Evolutionary conservation across 2,113 vertebrate species (phyloP), one percentile per base, ranked within the genome.

Genomic region (Trematocara macrostoma): DNA sequence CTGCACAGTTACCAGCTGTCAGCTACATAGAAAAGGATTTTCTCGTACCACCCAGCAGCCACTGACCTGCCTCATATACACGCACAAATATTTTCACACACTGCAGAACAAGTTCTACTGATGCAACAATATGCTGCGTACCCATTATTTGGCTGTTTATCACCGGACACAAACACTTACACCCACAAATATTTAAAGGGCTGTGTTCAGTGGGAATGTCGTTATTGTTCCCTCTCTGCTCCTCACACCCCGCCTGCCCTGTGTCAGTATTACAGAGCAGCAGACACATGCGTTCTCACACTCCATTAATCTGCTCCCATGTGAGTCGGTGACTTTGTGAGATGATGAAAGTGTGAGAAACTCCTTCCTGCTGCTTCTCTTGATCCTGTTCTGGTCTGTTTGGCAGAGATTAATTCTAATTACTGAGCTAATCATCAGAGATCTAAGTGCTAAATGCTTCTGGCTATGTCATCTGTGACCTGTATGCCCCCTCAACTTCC

Each of bases 271-370:
- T 49, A 14, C 2, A 1, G 7, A 55, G 55, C 40, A 18, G 34
- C 71, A 51, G 9, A 64, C 64, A n/a, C 76, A 52, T 79, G 61
- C 42, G 6, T 49, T 84, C 80, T 56, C 86, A 52, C 83, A 69
- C 76, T 45, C 55, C 34, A 71, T 81, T 85, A 71, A 78, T 91
- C 80, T 84, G 69, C 79, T 90, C 84, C 84, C 87, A 15, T 45
- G 67, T 86, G 88, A 87, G 57, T 89, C 29, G 9, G 45, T 80
- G 81, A 86, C 80, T 87, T 71, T 78, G 7, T 82, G 26, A 82
- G 78, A 84, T 92, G 93, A 93, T 92, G 91, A 87, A 94, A 94
- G 87, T 69, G 52, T 86, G 71, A 87, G 90, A 85, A 88, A 94
- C 38, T 23, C 12, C 34, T n/a, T 86, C 31, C 18, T 31, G 35